Evolutionary conservation across 2,113 vertebrate genomes (phyloP), one percentile per base, ranked within the genome.

Genomic region (Notothenia coriiceps): DNA sequence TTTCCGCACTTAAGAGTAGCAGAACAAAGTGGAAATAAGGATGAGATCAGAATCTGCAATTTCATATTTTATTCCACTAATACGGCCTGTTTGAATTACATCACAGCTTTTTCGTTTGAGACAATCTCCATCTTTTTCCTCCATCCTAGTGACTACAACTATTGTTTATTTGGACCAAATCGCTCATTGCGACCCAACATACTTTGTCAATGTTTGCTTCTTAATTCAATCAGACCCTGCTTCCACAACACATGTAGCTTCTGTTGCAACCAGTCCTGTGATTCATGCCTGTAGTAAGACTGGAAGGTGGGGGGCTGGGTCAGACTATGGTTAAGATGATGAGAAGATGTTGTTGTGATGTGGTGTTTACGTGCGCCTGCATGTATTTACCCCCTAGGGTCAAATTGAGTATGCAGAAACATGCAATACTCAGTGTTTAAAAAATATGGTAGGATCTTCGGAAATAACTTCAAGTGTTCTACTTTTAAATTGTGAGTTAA

Each of bases 241-340:
- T 33, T 67, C 10, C 22, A 33, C 17, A 13, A 84, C 65, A 80
- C 59, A 79, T 57, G 18, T 35, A 46, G 61, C 29, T 29, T 29
- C 0, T 4, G 3, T 29, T 29, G 29, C 29, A 25, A 29, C 5
- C 35, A 55, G 71, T 57, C n/a, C 10, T 7, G 25, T 85, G 83
- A 87, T 88, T 88, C 86, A 85, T 80, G 60, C 71, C 52, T 69
- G 65, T 49, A 68, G 47, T 65, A 52, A 64, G 68, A 51, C 60
- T 61, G 29, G 20, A 57, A 40, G 43, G 64, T 81, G 77, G 61
- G 84, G 29, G 77, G 77, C 57, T 44, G 77, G 74, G 66, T 79
- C 64, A 50, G 55, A 15, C 46, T 63, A 67, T 40, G 72, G 54
- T 65, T 66, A 33, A 50, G 71, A 76, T 75, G 72, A 64, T 50